These are phyloP conservation scores for Peromyscus nudipes DNA, from an alignment of 2,797 vertebrate species.

Conservation along the genomic window DNA sequence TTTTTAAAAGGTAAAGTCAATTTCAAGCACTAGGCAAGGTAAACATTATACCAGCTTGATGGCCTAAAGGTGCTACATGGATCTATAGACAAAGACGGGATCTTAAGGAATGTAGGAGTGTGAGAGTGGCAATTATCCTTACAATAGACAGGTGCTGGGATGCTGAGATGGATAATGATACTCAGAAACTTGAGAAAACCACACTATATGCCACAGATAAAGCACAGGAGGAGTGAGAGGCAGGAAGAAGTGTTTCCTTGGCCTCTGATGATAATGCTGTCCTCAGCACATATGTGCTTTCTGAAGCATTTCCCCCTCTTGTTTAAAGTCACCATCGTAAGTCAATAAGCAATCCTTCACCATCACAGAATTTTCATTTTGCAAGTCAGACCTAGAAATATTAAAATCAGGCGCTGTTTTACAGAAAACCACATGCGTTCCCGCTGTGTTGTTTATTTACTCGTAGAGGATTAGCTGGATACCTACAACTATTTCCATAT, in stretches of 20 bases:
- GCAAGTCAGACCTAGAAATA: constrained; percentile 23
- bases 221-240: background rate
- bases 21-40: background rate
- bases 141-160: no score
- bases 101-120: no score
- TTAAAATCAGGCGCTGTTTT: constrained; percentile 15
- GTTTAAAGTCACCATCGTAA: constrained; percentile 47
- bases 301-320: constrained; percentile 40
- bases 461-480: background rate
- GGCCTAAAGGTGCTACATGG: background rate
- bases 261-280: background rate
- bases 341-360: constrained; percentile 32
- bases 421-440: background rate
- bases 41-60: background rate
- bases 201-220: background rate
- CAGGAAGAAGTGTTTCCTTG: background rate
- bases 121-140: background rate
- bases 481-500: background rate
- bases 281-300: constrained; percentile 35
- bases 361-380: background rate
- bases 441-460: constrained; percentile 15
- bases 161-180: background rate
- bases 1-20: background rate
- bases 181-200: background rate
- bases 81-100: background rate